Evolutionary conservation across 2,888 invertebrate genomes (phyloP).

Genomic region (Flexamia atlantica): DNA sequence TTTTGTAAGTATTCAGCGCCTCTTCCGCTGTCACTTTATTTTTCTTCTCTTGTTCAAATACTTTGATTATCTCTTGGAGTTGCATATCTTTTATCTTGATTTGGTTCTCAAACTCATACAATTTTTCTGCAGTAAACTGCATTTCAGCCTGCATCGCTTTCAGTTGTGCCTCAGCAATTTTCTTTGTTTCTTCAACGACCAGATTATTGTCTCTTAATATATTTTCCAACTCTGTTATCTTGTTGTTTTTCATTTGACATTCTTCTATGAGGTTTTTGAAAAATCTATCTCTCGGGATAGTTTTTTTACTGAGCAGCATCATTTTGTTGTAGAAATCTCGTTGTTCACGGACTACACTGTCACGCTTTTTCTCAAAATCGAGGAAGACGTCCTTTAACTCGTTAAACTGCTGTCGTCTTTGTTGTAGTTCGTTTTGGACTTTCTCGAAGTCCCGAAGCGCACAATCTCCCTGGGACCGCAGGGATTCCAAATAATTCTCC

Average conservation of each 20-base stretch:
- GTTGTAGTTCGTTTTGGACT: conserved; percentile 53
- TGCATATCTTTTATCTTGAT: conserved; percentile 38
- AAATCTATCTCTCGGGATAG: conserved; percentile 43
- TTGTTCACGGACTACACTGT: conserved; percentile 54
- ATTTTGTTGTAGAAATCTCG: conserved; percentile 59
- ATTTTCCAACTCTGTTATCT: conserved; percentile 42
- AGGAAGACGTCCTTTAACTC: conserved; percentile 51
- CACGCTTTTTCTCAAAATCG: conserved; percentile 61
- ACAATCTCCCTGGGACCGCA: conserved; percentile 53
- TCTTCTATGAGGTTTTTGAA: conserved; percentile 59
- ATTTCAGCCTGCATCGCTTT: conserved; percentile 55
- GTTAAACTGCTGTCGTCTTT: conserved; percentile 30
- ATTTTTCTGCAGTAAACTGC: conserved; percentile 38
- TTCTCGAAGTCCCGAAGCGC: conserved; percentile 49
- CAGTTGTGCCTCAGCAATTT: conserved; percentile 46
- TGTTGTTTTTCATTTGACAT: conserved; percentile 32
- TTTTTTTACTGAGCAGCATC: conserved; percentile 24
- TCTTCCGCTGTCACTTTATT: conserved; percentile 19
- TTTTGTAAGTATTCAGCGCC: conserved; percentile 6
- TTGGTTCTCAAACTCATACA: conserved; percentile 52
- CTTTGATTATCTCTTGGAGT: conserved; percentile 30
- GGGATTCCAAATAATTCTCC: conserved; percentile 24
- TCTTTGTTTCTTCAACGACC: conserved; percentile 26
- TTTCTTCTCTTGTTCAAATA: conserved; percentile 40
- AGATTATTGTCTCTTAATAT: conserved; percentile 22